These are phyloP conservation scores for Sorex maritimensis DNA, from an alignment of 2,797 vertebrate species.

Conservation along the genomic window DNA sequence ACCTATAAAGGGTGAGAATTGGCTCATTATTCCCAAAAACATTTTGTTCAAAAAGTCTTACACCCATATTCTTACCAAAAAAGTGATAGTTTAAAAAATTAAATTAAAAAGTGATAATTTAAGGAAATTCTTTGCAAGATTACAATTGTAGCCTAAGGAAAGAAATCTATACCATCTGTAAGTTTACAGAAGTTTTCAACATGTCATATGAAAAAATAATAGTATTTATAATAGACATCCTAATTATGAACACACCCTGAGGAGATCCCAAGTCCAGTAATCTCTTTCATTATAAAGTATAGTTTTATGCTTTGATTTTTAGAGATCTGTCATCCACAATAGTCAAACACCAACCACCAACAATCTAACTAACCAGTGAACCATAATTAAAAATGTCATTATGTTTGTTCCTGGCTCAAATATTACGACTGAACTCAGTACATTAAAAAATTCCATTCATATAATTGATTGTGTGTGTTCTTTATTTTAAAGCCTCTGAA, in stretches of 20 bases:
- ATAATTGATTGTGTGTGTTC: background rate
- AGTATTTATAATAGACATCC: background rate
- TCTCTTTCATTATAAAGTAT: conserved; percentile 10
- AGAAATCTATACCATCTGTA: conserved; percentile 14
- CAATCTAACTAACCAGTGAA: conserved; percentile 47
- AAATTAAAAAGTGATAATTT: background rate
- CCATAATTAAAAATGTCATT: conserved; percentile 5
- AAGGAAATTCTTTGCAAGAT: conserved; percentile 28
- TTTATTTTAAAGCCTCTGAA: conserved; percentile 36
- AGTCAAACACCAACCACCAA: background rate
- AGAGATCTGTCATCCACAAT: background rate
- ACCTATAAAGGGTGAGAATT: background rate
- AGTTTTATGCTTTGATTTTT: conserved; percentile 34
- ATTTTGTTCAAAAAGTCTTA: conserved; percentile 35
- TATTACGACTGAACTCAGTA: conserved; percentile 11
- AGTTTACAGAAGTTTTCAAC: conserved; percentile 60
- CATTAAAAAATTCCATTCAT: conserved; percentile 34
- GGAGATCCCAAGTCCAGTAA: background rate
- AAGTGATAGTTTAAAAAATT: background rate
- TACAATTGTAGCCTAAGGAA: background rate
- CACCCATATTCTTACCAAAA: conserved; percentile 53
- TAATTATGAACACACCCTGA: background rate
- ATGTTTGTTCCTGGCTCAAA: conserved; percentile 32
- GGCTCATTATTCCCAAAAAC: background rate
- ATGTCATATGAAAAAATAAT: background rate